Conservation (phyloP, 2,888 invertebrate species). For the Incurvaria masculella region DNA sequence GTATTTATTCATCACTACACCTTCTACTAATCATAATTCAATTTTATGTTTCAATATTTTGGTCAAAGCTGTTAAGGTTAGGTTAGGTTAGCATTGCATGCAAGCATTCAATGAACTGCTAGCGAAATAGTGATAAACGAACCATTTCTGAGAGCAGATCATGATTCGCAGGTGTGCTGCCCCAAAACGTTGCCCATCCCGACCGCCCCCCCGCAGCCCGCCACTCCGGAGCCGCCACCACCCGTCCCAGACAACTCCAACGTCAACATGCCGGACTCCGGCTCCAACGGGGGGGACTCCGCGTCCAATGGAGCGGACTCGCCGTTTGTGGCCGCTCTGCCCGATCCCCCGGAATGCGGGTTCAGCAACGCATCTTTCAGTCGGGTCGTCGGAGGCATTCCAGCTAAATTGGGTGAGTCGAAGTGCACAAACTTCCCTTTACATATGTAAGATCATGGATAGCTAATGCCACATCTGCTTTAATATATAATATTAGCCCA, state of each 20-base stretch:
- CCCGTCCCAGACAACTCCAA: slow-evolving; percentile 8
- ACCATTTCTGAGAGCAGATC: too few relatives aligned
- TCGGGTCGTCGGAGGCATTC: slow-evolving; percentile 70
- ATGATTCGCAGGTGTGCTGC: slow-evolving; percentile 10
- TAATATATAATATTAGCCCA: too few relatives aligned
- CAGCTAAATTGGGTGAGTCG: slow-evolving; percentile 60
- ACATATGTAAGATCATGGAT: too few relatives aligned
- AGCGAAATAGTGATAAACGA: too few relatives aligned
- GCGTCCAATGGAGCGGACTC: slow-evolving; percentile 18
- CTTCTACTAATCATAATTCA: too few relatives aligned
- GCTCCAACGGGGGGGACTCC: slow-evolving; percentile 19
- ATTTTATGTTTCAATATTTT: too few relatives aligned
- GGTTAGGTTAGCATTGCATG: too few relatives aligned
- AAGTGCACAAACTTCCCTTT: too few relatives aligned
- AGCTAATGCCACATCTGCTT: too few relatives aligned
- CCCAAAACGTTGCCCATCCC: slow-evolving; percentile 9
- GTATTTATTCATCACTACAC: too few relatives aligned
- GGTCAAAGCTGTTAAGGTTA: too few relatives aligned
- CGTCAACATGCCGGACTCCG: slow-evolving; percentile 7
- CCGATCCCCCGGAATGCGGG: slow-evolving; percentile 61
- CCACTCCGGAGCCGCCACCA: slow-evolving; percentile 13
- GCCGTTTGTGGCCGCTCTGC: slow-evolving; percentile 24
- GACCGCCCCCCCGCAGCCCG: slow-evolving; percentile 6
- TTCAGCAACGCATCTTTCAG: slow-evolving; percentile 50
- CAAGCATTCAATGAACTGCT: too few relatives aligned